Base-by-base conservation (phyloP, 1,140 invertebrate genomes). In the Mizuhopecten yessoensis region DNA sequence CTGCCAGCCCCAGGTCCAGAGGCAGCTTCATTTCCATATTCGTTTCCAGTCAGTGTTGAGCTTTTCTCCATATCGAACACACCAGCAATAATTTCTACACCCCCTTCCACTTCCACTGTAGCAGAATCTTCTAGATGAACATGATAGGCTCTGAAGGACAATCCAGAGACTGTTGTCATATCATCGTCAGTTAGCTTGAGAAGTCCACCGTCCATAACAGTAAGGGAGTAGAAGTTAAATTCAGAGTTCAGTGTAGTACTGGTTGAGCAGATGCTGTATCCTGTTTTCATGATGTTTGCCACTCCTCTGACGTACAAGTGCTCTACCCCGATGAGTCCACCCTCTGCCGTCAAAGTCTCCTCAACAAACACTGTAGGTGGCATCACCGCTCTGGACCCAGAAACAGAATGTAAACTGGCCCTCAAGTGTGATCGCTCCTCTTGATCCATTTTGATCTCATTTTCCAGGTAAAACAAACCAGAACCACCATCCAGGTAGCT, bases 31-130 rank as follows among this genome's bases (percentile, higher is more conserved):
- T 95, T 94, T 33, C 94, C 94, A 49, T 34, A n/a, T 11, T 89
- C 93, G 88, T 89, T 89, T 34, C 94, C 94, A 87, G 45, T 88
- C 17, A 95, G 33, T 34, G 29, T 90, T 33, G 91, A 86, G 23
- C 49, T 89, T 49, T 94, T 95, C 86, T 95, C 94, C 33, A 94
- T 88, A 86, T 94, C 92, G 45, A 94, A 90, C 0, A 92, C n/a
- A 5, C 36, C 34, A 34, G 91, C 89, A 86, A 89, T 87, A 23
- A 93, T 34, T 20, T 88, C 39, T 11, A 86, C 34, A 33, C 90
- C 42, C 0, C 42, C 20, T 20, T 34, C 33, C 11, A 92, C 90
- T 33, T 89, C 45, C 23, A 93, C n/a, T 10, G 33, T 90, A 20
- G 88, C 88, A 3, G 15, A 34, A 39, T 89, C 90, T 89, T 95